These are phyloP conservation scores for Drosophila pallidifrons DNA, from an alignment of 1,140 invertebrate species.

Conservation along the genomic window DNA sequence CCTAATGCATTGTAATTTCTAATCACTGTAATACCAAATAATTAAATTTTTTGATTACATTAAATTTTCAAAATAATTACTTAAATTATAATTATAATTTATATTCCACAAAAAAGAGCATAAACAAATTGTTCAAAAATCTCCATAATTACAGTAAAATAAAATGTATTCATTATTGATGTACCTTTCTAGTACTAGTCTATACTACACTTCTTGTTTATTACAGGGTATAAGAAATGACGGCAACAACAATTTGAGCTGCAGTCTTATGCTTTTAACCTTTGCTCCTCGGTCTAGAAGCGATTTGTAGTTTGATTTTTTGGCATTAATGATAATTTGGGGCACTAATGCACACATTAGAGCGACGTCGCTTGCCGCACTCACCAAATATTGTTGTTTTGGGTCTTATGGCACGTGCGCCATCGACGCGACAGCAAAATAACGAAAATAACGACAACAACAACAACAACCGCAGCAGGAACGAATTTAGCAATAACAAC, in stretches of 20 bases:
- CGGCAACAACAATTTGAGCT: slow-evolving; percentile 16
- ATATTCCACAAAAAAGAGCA: too few relatives aligned
- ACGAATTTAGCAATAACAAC: slow-evolving; percentile 6
- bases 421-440: slow-evolving; percentile 19
- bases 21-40: too few relatives aligned
- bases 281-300: slow-evolving; percentile 52
- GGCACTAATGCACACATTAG: slow-evolving; percentile 74
- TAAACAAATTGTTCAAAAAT: too few relatives aligned
- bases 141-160: too few relatives aligned
- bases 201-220: not conserved
- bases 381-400: slow-evolving; percentile 46
- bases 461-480: slow-evolving; percentile 9
- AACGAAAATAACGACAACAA: slow-evolving; percentile 2
- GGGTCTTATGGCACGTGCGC: slow-evolving; percentile 66
- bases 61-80: too few relatives aligned
- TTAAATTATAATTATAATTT: too few relatives aligned
- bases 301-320: slow-evolving; percentile 76
- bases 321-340: slow-evolving; percentile 58
- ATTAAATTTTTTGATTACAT: too few relatives aligned
- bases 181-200: too few relatives aligned
- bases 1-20: too few relatives aligned
- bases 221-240: slow-evolving; percentile 16
- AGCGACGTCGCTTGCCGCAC: slow-evolving; percentile 26
- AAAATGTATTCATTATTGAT: too few relatives aligned
- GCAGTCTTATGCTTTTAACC: slow-evolving; percentile 69